These are phyloP conservation scores for Glaucidium brasilianum DNA, from an alignment of 2,113 vertebrate species.

Conservation along the genomic window DNA sequence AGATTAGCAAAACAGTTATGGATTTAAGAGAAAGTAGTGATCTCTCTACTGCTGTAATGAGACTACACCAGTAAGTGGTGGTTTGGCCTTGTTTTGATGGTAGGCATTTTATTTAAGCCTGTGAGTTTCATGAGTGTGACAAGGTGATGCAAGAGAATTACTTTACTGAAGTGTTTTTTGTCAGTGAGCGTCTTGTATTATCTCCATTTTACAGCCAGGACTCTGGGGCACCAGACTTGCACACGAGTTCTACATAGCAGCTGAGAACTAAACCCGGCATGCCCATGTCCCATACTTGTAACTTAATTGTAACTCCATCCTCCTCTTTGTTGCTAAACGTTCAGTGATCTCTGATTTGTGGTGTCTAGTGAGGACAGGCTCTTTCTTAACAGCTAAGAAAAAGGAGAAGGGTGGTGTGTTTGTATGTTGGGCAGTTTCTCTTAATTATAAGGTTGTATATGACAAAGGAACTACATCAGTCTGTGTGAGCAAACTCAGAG, in stretches of 20 bases:
- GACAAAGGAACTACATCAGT: neutral
- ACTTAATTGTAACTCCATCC: neutral
- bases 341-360: neutral
- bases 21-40: neutral
- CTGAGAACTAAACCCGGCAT: neutral
- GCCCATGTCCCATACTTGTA: neutral
- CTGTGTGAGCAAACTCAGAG: neutral
- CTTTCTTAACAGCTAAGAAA: conserved; percentile 11
- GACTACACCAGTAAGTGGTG: neutral
- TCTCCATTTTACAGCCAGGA: neutral
- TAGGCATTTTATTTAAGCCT: neutral
- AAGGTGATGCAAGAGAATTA: neutral
- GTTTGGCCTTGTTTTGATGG: neutral
- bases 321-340: neutral
- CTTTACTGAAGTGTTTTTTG: neutral
- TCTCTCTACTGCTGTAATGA: neutral
- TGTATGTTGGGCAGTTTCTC: neutral
- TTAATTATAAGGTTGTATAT: conserved; percentile 35
- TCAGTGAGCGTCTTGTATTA: neutral
- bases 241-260: neutral
- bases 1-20: neutral
- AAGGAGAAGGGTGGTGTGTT: neutral
- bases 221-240: neutral
- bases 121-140: neutral
- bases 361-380: neutral